Conservation (phyloP, 2,888 invertebrate species). For the Epistrophella euchroma region DNA sequence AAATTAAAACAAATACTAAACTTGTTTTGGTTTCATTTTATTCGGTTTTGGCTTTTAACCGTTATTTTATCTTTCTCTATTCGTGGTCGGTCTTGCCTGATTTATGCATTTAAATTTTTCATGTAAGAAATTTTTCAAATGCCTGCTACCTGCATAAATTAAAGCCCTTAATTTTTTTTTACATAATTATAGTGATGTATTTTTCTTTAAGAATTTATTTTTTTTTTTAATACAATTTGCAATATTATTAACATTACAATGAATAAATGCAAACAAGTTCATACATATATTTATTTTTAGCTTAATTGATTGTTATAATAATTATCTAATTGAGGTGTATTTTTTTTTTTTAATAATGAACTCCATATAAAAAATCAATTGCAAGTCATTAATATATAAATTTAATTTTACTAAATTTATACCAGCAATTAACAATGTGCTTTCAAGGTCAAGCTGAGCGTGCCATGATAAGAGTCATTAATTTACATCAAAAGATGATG, state of each 20-base stretch:
- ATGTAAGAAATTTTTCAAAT: background rate
- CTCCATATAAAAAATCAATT: background rate
- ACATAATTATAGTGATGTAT: background rate
- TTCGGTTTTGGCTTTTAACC: too few species aligned
- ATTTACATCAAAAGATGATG: constrained; percentile 12
- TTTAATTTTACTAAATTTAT: constrained; percentile 7
- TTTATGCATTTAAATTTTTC: too few species aligned
- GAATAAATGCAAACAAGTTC: constrained; percentile 5
- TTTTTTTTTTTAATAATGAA: background rate
- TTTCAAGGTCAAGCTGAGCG: constrained; percentile 15
- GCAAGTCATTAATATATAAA: background rate
- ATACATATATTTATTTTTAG: background rate
- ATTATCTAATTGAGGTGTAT: constrained; percentile 25
- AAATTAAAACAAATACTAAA: background rate
- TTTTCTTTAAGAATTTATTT: constrained; percentile 24
- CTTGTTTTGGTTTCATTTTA: background rate
- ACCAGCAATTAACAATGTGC: constrained; percentile 24
- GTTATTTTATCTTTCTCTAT: background rate
- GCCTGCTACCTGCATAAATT: background rate
- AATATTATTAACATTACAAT: constrained; percentile 6
- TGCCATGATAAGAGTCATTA: background rate
- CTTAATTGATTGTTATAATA: constrained; percentile 23
- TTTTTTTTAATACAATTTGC: constrained; percentile 33
- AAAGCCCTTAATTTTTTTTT: background rate
- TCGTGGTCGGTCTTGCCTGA: background rate